These are phyloP conservation scores for Aphelocoma coerulescens DNA, from an alignment of 2,113 vertebrate genomes.

Conservation along the genomic window DNA sequence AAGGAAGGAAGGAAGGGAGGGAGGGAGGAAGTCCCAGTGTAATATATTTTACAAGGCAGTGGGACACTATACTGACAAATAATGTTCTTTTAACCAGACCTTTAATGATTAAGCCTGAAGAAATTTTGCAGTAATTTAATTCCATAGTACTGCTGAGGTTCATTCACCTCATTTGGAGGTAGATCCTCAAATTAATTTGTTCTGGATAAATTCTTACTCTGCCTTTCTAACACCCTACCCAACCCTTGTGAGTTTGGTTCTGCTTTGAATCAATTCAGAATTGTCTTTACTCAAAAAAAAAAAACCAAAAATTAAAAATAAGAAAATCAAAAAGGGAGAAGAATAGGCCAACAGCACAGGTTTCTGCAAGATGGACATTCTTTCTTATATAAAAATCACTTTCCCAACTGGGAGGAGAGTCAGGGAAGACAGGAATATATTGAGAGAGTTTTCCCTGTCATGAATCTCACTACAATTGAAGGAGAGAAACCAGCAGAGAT, in stretches of 20 bases:
- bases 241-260: not conserved
- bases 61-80: not conserved
- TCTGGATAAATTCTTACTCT: not conserved
- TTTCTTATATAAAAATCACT: not conserved
- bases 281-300: not conserved
- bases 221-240: not conserved
- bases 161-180: not conserved
- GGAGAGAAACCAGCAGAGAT: not conserved
- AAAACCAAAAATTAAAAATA: not conserved
- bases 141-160: not conserved
- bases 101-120: not conserved
- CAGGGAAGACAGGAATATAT: not conserved
- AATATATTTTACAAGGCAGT: not conserved
- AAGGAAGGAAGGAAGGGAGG: not conserved
- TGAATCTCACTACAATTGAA: not conserved
- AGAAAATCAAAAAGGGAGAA: not conserved
- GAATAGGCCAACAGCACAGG: not conserved
- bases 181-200: not conserved
- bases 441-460: not conserved
- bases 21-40: not conserved
- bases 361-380: not conserved
- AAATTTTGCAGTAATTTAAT: not conserved
- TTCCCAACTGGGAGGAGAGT: not conserved
- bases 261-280: not conserved
- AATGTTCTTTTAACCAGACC: not conserved